Conservation (phyloP, 2,113 vertebrate species). For the Rhinopomastus cyanomelas region DNA sequence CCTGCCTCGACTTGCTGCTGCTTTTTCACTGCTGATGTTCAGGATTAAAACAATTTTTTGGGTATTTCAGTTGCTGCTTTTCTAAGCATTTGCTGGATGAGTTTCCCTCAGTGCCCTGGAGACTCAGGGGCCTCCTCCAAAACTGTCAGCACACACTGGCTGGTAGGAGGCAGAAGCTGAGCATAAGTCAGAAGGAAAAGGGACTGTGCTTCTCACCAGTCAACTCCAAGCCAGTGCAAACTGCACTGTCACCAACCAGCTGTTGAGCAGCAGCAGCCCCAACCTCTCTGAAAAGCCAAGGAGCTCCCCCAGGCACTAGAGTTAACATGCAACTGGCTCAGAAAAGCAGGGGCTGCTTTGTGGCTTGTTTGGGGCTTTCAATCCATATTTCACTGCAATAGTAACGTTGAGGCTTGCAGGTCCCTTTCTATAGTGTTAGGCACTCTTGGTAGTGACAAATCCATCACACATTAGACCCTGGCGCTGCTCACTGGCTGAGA, state of each 20-base stretch:
- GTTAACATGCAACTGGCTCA: neutral
- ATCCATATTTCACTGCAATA: neutral
- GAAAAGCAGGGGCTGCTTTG: neutral
- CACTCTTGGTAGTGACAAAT: neutral
- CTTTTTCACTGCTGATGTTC: neutral
- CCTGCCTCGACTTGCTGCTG: neutral
- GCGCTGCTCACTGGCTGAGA: neutral
- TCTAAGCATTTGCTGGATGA: neutral
- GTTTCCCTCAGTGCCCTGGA: neutral
- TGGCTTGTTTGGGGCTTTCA: neutral
- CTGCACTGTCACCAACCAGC: neutral
- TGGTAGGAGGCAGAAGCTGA: neutral
- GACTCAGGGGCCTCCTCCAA: neutral
- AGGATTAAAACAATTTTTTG: neutral
- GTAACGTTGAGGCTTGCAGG: neutral
- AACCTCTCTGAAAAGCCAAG: neutral
- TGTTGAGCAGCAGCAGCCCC: constrained; percentile 4
- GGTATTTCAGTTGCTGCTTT: neutral
- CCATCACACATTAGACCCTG: neutral
- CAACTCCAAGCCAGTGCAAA: constrained; percentile 6
- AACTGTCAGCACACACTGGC: neutral
- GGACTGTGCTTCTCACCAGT: neutral
- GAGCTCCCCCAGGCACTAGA: neutral
- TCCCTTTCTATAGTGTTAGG: neutral
- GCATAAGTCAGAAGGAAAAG: neutral